These are phyloP conservation scores for Vanessa cardui DNA, from an alignment of 2,888 invertebrate species.

Conservation along the genomic window DNA sequence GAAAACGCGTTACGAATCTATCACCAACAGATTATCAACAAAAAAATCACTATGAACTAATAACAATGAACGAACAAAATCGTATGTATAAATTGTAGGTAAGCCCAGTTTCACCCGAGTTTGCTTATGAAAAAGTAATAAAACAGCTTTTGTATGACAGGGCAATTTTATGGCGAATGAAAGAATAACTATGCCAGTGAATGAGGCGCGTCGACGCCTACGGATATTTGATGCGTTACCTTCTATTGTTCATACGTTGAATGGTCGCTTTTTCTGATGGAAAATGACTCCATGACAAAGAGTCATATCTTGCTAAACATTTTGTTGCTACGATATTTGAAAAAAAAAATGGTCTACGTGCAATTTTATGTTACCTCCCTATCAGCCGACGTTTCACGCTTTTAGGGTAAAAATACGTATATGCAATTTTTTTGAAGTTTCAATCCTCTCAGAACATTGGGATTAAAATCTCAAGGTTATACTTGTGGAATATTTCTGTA, in stretches of 20 bases:
- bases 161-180: constrained; percentile 35
- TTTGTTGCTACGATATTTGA: constrained; percentile 8
- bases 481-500: no score
- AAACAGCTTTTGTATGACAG: constrained; percentile 27
- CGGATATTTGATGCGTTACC: constrained; percentile 31
- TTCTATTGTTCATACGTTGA: constrained; percentile 31
- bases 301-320: constrained; percentile 22
- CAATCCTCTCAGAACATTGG: no score
- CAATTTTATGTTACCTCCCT: no score
- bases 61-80: no score
- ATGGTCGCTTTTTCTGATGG: constrained; percentile 27
- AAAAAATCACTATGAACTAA: not conserved
- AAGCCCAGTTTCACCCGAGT: constrained; percentile 6
- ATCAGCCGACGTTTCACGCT: no score
- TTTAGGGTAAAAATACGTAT: no score
- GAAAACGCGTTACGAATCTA: no score
- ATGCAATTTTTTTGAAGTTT: no score
- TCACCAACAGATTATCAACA: not conserved
- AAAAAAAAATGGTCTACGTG: not conserved
- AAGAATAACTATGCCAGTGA: constrained; percentile 28
- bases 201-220: constrained; percentile 31
- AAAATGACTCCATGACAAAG: constrained; percentile 26
- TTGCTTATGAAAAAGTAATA: constrained; percentile 21
- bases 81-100: not conserved
- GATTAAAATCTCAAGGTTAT: no score